These are phyloP conservation scores for Hirtodrosophila trivittata DNA, from an alignment of 2,888 invertebrate genomes.

Conservation along the genomic window DNA sequence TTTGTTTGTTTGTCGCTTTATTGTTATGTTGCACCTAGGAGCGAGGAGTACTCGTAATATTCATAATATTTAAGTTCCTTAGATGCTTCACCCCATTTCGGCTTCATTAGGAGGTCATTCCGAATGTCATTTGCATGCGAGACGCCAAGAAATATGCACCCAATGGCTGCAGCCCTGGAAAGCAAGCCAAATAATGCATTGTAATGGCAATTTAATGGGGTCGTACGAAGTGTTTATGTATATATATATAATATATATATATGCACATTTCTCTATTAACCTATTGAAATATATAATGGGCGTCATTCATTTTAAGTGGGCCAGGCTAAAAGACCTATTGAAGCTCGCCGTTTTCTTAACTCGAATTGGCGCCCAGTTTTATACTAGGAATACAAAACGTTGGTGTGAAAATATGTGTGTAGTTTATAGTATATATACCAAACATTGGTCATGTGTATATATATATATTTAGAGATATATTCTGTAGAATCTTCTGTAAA, in stretches of 20 bases:
- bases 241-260: too few species aligned
- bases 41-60: slow-evolving; percentile 29
- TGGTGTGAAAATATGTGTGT: too few species aligned
- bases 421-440: too few species aligned
- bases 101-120: slow-evolving; percentile 70
- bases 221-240: slow-evolving; percentile 1
- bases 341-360: too few species aligned
- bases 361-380: too few species aligned
- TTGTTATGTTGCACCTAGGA: slow-evolving; percentile 1
- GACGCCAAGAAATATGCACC: slow-evolving; percentile 34
- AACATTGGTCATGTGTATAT: too few species aligned
- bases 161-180: background rate
- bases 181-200: slow-evolving; percentile 31
- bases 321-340: slow-evolving; percentile 1
- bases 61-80: slow-evolving; percentile 50
- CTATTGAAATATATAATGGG: slow-evolving; percentile 5
- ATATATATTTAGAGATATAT: too few species aligned
- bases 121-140: slow-evolving; percentile 60
- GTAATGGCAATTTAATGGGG: slow-evolving; percentile 69
- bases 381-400: too few species aligned
- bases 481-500: too few species aligned
- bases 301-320: background rate
- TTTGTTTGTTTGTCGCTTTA: slow-evolving; percentile 25
- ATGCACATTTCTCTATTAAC: slow-evolving; percentile 3
- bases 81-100: slow-evolving; percentile 32